Evolutionary conservation across 1,140 invertebrate species (phyloP), one percentile per base, ranked within the genome.

Genomic region (Chlorops oryzae): DNA sequence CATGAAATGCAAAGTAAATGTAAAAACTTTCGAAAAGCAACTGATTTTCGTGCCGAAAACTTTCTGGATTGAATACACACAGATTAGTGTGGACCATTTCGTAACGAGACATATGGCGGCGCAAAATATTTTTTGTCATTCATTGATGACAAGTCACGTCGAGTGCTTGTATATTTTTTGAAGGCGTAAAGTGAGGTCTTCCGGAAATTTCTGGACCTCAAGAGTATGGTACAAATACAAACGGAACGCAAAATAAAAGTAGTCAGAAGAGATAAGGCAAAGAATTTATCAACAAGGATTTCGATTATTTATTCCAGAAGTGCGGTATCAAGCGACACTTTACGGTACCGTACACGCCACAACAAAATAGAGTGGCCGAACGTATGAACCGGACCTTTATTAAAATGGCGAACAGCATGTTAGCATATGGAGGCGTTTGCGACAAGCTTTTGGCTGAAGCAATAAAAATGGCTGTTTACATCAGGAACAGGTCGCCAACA

Each of bases 371-470:
- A 65, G 6, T 35, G 24, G 61, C 60, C 24, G 57, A 66, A 6
- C 12, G n/a, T n/a, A n/a, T 57, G 5, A 72, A 77, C 53, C 43
- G 72, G 38, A 65, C 63, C 25, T 73, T 45, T 72, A 46, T 63
- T 10, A 69, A 75, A 38, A 58, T 32, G 25, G 66, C 73, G 3
- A 46, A 63, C 13, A 57, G 58, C 44, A 56, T 75, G 55, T 42
- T 75, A 6, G 23, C 59, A 7, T 49, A 59, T 5, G 59, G 62
- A 24, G 47, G 70, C 37, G 44, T 78, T n/a, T 58, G 63, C n/a
- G 57, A 64, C 28, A 25, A 45, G 12, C 59, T 73, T 40, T 78
- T 75, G 76, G 69, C 66, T 5, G 75, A 79, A 62, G 72, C 74
- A 6, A 54, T 73, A 1, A 59, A 63, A 27, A 73, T 64, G 17